Conservation (phyloP, 2,888 invertebrate genomes). For the Epicampocera succincta region DNA sequence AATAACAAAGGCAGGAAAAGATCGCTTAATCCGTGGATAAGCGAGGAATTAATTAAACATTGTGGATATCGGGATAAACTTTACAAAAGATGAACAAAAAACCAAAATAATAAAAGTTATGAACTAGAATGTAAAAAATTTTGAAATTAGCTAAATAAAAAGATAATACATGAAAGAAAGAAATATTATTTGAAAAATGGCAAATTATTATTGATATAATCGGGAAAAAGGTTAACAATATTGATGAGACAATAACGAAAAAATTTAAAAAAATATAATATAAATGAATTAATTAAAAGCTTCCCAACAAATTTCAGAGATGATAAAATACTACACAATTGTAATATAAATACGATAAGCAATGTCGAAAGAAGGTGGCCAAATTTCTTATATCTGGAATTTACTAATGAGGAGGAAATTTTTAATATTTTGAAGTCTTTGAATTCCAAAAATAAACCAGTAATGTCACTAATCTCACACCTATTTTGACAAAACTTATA, state of each 20-base stretch:
- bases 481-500: background rate
- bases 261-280: slow-evolving; percentile 8
- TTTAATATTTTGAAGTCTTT: slow-evolving; percentile 17
- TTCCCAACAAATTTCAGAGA: slow-evolving; percentile 28
- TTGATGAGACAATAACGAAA: slow-evolving; percentile 4
- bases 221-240: background rate
- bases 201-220: slow-evolving; percentile 30
- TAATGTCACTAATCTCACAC: background rate
- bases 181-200: slow-evolving; percentile 19
- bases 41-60: slow-evolving; percentile 1
- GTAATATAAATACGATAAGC: slow-evolving; percentile 14
- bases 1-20: background rate
- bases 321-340: slow-evolving; percentile 23
- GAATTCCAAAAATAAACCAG: slow-evolving; percentile 22
- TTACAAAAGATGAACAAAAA: slow-evolving; percentile 33
- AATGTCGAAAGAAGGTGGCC: background rate
- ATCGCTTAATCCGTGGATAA: slow-evolving; percentile 22
- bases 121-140: slow-evolving; percentile 13
- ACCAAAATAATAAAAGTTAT: slow-evolving; percentile 11
- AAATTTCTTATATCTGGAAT: slow-evolving; percentile 32
- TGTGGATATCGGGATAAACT: slow-evolving; percentile 47
- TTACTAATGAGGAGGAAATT: slow-evolving; percentile 43
- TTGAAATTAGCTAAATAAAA: slow-evolving; percentile 21
- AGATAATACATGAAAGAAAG: background rate
- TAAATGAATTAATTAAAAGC: background rate